Evolutionary conservation across 1,140 invertebrate species (phyloP), one percentile per base, ranked within the genome.

Genomic region (Temnothorax curvispinosus): DNA sequence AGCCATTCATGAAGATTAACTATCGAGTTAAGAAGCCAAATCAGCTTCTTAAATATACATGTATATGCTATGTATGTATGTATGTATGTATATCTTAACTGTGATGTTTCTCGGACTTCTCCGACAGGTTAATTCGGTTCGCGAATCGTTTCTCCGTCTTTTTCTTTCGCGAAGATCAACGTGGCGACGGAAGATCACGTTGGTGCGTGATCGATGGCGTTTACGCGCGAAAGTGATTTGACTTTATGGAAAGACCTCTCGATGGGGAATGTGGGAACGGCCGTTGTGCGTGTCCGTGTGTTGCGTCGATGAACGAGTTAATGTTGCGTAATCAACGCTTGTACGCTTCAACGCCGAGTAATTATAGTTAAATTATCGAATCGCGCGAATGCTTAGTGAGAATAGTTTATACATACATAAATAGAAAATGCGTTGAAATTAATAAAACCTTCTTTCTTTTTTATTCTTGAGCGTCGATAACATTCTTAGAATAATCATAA

Each of bases 201-300:
- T 47, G 67, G 11, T 72, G 41, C 27, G 27, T 82, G 80, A 82
- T 82, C 69, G 80, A 84, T 84, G 80, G 44, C n/a, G 56, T 74
- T 84, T 84, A 84, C 56, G 69, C 58, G 80, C 54, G 69, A 84
- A 84, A 84, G 69, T 74, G 80, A 84, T 84, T 84, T 75, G 69
- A 75, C 54, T 84, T 75, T 18, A 62, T 60, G n/a, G 18, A 74
- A 74, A 82, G 54, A 82, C 41, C 27, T 38, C 21, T 69, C 38
- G 69, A 75, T 47, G n/a, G 69, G 35, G 80, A 84, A 84, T 84
- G 52, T 84, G 69, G 69, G 69, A 84, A 84, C 80, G 80, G 54
- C 32, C 27, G 54, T 27, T 27, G 27, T 67, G 64, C 47, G 41
- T 47, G 41, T 18, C 13, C 56, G 21, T 74, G 41, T 74, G 47